Evolutionary conservation across 2,888 invertebrate species (phyloP), one percentile per base, ranked within the genome.

Genomic region (Netelia inedita): DNA sequence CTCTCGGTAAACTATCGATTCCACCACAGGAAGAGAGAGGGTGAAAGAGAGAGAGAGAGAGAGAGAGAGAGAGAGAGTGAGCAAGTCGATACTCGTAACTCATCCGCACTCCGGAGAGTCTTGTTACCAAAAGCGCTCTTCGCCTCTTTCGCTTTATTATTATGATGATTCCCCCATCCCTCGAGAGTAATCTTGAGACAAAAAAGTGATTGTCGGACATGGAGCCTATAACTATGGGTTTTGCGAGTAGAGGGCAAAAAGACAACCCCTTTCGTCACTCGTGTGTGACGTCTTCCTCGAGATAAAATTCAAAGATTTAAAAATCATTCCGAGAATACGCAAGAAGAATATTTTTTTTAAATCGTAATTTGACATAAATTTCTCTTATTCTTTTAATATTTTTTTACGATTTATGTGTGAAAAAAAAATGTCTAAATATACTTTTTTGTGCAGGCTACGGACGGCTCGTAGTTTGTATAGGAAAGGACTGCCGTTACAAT

Each of bases 1-100:
- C 78, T 71, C 65, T 75, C 68, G 71, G 78, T 82, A 79, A 82
- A 82, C 85, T 75, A 82, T 85, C 85, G 85, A 82, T 85, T 85
- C 66, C 65, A 79, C 59, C 59, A 80, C 57, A 57, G 19, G 6
- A 16, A 59, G 16, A 59, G 59, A 46, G 46, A 46, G 46, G 46
- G 14, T 14, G 46, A 46, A 11, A 46, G 46, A 46, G 46, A 46
- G 46, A 46, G 46, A 46, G 46, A 57, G 21, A 57, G 57, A 57
- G n/a, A 57, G 57, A 57, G 57, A 57, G 57, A 57, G 61, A 61
- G 61, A 61, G 61, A 28, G 28, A 35, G 68, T 10, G 35, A 72
- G 28, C 53, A 55, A 65, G 55, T 72, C 82, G 85, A 79, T 82
- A 85, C 85, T 85, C 82, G 85, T 85, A 85, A 85, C 82, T 85